Evolutionary conservation across 2,888 invertebrate genomes (phyloP).

Genomic region (Meghimatium bilineatum): DNA sequence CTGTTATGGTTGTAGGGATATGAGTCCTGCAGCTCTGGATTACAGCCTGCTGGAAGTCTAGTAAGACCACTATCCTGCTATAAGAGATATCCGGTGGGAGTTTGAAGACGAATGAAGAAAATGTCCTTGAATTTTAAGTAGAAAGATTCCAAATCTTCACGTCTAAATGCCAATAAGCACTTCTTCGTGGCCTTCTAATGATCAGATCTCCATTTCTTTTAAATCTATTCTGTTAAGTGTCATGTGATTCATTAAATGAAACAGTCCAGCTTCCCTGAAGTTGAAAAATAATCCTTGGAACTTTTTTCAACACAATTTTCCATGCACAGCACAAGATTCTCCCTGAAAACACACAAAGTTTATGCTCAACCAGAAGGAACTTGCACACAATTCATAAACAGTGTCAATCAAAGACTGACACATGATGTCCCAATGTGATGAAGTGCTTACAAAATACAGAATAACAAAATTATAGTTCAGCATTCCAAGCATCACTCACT

Average conservation of each 20-base stretch:
- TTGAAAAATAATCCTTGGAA: neutral
- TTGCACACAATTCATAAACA: neutral
- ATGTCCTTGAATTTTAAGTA: too few species aligned
- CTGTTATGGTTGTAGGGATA: too few species aligned
- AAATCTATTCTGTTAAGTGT: neutral
- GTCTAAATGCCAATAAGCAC: neutral
- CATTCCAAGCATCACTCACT: conserved; percentile 12
- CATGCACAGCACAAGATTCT: neutral
- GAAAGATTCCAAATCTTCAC: too few species aligned
- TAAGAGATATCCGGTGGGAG: too few species aligned
- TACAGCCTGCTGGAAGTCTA: too few species aligned
- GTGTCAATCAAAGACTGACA: neutral
- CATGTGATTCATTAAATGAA: neutral
- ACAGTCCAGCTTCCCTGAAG: neutral
- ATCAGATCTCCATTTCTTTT: neutral
- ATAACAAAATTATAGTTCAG: conserved; percentile 24
- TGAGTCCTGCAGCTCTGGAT: too few species aligned
- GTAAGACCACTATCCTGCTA: too few species aligned
- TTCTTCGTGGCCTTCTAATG: neutral
- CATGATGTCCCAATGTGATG: neutral
- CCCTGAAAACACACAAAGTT: neutral
- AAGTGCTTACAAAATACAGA: conserved; percentile 24
- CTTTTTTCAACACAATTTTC: neutral
- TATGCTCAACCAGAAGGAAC: too few species aligned
- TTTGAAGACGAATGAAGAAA: too few species aligned